A percentile compares a stretch with the other conserved stretches of the same genome.
phyloP scores from a whole-genome alignment of 64 coral and sea anemone genomes.

The Montipora cactus region DNA sequence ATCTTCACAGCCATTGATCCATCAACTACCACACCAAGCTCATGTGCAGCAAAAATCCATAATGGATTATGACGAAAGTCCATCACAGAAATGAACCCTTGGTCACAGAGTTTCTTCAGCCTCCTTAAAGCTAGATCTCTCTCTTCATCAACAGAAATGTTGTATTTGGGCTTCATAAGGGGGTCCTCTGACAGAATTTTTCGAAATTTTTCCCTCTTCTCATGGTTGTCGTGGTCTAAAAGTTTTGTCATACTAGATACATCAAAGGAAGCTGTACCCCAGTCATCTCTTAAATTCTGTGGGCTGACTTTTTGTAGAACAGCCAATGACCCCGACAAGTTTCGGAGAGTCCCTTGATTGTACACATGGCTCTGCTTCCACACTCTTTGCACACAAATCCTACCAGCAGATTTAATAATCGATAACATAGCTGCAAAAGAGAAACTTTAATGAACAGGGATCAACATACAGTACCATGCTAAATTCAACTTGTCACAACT shows the following conservation, averaged over 20 bases:
- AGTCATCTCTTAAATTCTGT: slow-evolving; percentile 41
- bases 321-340: neutral
- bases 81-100: slow-evolving; percentile 53
- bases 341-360: neutral
- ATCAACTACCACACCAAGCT: slow-evolving; percentile 37
- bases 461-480: too few relatives aligned
- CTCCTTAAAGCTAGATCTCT: slow-evolving; percentile 32
- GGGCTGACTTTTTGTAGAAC: slow-evolving; percentile 18
- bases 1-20: slow-evolving; percentile 54
- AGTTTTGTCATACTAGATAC: slow-evolving; percentile 32
- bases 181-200: slow-evolving; percentile 52
- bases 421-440: neutral
- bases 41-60: slow-evolving; percentile 64
- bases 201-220: slow-evolving; percentile 50
- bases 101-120: slow-evolving; percentile 54
- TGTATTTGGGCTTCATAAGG: slow-evolving; percentile 52
- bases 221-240: slow-evolving; percentile 51
- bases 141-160: slow-evolving; percentile 55
- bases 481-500: too few relatives aligned
- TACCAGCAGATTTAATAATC: neutral
- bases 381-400: neutral
- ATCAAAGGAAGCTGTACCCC: slow-evolving; percentile 33
- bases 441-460: neutral
- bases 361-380: neutral
- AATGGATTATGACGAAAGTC: slow-evolving; percentile 43